Conservation (phyloP, 1,140 invertebrate genomes). For the Phortica variegata region DNA sequence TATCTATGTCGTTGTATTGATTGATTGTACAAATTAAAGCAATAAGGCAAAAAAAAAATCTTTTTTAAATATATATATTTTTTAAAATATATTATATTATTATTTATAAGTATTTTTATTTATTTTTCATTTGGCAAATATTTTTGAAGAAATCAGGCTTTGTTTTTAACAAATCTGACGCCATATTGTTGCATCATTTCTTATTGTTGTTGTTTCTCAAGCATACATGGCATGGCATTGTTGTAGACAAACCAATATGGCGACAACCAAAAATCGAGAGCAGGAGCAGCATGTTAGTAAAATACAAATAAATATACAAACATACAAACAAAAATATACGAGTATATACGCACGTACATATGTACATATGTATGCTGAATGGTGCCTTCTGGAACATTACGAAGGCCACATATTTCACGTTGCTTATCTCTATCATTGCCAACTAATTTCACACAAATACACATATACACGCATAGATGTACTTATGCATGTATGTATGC, state of each 20-base stretch:
- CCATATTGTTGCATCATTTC: slow-evolving; percentile 19
- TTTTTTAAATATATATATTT: too few relatives aligned
- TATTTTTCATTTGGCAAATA: too few relatives aligned
- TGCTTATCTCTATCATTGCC: slow-evolving; percentile 55
- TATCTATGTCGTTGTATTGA: too few relatives aligned
- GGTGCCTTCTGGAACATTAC: slow-evolving; percentile 45
- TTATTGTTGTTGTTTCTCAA: not conserved
- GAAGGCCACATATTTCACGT: slow-evolving; percentile 52
- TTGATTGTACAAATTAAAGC: too few relatives aligned
- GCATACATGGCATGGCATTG: slow-evolving; percentile 19
- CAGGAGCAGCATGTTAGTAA: too few relatives aligned
- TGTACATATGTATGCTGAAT: slow-evolving; percentile 30
- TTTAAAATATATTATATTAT: too few relatives aligned
- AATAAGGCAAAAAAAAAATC: too few relatives aligned
- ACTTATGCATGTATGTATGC: too few relatives aligned
- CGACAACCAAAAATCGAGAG: slow-evolving; percentile 24
- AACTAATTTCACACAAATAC: slow-evolving; percentile 42
- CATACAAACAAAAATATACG: slow-evolving; percentile 16
- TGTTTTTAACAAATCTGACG: slow-evolving; percentile 14
- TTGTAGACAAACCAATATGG: slow-evolving; percentile 31
- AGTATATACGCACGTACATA: slow-evolving; percentile 4
- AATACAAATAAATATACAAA: not conserved
- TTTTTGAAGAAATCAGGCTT: too few relatives aligned
- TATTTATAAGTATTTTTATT: too few relatives aligned
- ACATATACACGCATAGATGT: slow-evolving; percentile 2